Percentiles rank a stretch among this genome's conserved stretches.
Evolutionary conservation across 2,888 invertebrate species (phyloP).

Genomic region (Xestia xanthographa): DNA sequence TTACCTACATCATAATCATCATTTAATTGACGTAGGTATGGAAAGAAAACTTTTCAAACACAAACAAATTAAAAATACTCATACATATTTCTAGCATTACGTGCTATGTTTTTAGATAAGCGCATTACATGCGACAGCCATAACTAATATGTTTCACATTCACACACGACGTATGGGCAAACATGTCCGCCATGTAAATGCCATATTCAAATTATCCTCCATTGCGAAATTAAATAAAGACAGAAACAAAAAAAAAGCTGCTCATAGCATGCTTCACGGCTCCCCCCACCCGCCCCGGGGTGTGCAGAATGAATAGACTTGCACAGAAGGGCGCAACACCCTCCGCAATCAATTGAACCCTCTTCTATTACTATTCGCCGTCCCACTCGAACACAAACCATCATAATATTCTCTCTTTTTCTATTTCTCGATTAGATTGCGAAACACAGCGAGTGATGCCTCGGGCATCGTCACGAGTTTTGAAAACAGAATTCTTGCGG

Average conservation of each 20-base stretch:
- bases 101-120: conserved; percentile 32
- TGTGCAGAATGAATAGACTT: conserved; percentile 79
- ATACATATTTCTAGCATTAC: conserved; percentile 25
- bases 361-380: conserved; percentile 77
- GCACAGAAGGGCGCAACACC: conserved; percentile 85
- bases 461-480: conserved; percentile 80
- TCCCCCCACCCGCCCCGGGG: conserved; percentile 86
- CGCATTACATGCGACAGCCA: conserved; percentile 39
- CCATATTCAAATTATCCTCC: conserved; percentile 88
- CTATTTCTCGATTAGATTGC: conserved; percentile 79
- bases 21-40: conserved; percentile 29
- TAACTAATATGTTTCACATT: conserved; percentile 52
- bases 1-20: not conserved
- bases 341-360: conserved; percentile 88
- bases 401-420: conserved; percentile 69
- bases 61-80: conserved; percentile 28
- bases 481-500: conserved; percentile 82
- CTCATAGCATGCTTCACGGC: conserved; percentile 79
- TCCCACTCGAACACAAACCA: conserved; percentile 72
- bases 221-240: conserved; percentile 89
- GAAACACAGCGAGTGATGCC: conserved; percentile 80
- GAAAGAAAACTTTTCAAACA: conserved; percentile 3
- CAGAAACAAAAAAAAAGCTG: conserved; percentile 82
- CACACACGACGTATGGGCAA: conserved; percentile 68
- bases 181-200: conserved; percentile 86